Percentiles rank a stretch among this genome's conserved stretches.
Conservation (phyloP, 2,797 vertebrate species). For the Merluccius polli region DNA sequence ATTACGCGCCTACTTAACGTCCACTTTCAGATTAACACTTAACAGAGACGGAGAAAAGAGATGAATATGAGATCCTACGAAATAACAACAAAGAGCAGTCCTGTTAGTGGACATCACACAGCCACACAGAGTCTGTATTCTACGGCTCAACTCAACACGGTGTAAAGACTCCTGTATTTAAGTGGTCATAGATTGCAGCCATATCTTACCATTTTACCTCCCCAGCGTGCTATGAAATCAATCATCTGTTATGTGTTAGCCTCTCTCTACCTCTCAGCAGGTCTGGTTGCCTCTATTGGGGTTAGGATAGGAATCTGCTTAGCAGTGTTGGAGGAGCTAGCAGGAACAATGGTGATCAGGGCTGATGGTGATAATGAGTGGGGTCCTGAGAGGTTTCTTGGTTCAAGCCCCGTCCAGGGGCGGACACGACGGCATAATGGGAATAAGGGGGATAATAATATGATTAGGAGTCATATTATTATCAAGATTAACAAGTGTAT, state of each 20-base stretch:
- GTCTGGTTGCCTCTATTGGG: no score
- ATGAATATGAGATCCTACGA: neutral
- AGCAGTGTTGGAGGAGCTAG: no score
- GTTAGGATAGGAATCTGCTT: no score
- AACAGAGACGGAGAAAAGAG: constrained; percentile 5
- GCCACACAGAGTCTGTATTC: no score
- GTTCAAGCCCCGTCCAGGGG: no score
- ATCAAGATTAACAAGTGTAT: neutral
- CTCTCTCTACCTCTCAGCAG: no score
- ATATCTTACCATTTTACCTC: neutral
- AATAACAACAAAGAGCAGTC: neutral
- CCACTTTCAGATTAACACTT: constrained; percentile 22
- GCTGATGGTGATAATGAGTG: no score
- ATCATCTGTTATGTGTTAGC: no score
- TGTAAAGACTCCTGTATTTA: neutral
- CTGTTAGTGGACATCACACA: neutral
- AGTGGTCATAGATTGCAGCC: neutral
- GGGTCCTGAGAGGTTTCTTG: no score
- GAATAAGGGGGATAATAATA: neutral
- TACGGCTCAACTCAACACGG: no score
- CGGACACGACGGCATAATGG: neutral
- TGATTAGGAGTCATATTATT: neutral
- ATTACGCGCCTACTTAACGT: constrained; percentile 41
- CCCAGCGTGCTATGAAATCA: no score
- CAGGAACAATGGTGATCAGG: no score